Conservation (phyloP, 2,888 invertebrate species). For the Alloscopus bannaensis region DNA sequence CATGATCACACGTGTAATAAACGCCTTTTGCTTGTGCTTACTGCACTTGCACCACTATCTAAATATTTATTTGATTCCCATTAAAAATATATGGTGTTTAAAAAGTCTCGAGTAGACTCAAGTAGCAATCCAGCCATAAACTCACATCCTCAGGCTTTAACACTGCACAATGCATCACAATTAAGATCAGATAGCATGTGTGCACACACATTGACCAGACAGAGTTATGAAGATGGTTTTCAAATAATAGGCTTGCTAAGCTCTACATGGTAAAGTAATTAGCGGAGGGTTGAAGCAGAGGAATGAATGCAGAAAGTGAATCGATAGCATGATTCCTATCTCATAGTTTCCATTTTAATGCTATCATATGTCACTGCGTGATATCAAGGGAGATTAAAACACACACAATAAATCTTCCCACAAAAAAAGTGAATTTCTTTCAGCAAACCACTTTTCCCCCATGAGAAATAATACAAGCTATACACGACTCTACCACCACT, state of each 20-base stretch:
- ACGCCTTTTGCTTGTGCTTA: too few relatives aligned
- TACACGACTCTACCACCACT: too few relatives aligned
- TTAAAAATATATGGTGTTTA: background rate
- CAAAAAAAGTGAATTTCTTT: background rate
- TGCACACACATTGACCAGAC: too few relatives aligned
- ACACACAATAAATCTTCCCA: background rate
- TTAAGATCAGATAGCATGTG: too few relatives aligned
- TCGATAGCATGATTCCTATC: background rate
- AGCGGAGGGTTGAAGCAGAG: background rate
- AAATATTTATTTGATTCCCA: background rate
- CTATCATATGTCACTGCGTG: too few relatives aligned
- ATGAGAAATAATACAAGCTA: background rate
- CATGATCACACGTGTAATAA: slow-evolving; percentile 12
- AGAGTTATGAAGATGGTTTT: background rate
- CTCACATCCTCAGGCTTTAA: background rate
- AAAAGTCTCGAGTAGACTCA: background rate
- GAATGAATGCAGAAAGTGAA: slow-evolving; percentile 15
- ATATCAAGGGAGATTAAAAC: background rate
- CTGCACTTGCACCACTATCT: background rate
- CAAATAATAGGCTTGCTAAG: background rate
- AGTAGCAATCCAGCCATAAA: background rate
- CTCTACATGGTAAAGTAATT: background rate
- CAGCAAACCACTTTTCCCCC: background rate
- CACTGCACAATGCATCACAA: too few relatives aligned
- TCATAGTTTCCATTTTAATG: background rate